Conservation (phyloP, 23 tunicate genomes). For the Trididemnum clinides region DNA sequence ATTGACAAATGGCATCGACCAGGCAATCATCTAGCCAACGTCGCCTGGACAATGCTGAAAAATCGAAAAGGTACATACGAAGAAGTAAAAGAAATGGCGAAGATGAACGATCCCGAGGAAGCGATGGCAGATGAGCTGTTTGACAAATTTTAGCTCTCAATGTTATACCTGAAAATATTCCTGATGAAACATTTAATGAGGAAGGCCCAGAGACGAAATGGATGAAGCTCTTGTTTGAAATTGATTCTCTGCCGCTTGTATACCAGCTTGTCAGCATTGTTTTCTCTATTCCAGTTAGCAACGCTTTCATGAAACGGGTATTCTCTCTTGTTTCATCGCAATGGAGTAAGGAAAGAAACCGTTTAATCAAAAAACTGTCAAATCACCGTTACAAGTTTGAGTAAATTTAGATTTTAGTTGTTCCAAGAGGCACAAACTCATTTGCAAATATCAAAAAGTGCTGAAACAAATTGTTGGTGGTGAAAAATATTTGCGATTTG, state of each 20-base stretch:
- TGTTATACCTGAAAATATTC: too few relatives aligned
- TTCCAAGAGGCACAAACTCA: not conserved
- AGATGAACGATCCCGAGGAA: too few relatives aligned
- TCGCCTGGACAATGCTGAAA: not conserved
- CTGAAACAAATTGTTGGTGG: not conserved
- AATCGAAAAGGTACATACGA: not conserved
- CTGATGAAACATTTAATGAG: too few relatives aligned
- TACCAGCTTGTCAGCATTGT: not conserved
- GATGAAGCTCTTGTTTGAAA: too few relatives aligned
- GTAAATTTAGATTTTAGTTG: not conserved
- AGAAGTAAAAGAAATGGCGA: too few relatives aligned
- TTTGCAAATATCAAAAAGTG: not conserved
- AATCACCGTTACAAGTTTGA: too few relatives aligned
- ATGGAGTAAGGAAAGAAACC: not conserved
- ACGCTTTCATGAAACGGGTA: not conserved
- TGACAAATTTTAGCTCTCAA: too few relatives aligned
- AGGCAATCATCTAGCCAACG: not conserved
- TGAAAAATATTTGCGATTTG: too few relatives aligned
- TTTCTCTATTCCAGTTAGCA: not conserved
- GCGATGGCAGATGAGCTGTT: too few relatives aligned
- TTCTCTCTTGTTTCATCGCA: too few relatives aligned
- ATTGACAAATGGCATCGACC: too few relatives aligned
- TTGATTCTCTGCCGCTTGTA: not conserved
- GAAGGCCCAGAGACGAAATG: slow-evolving; percentile 16
- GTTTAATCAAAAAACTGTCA: not conserved